A percentile compares a stretch with the other conserved stretches of the same genome.
These are phyloP conservation scores for Trissolcus brochymenae DNA, from an alignment of 2,888 invertebrate genomes.

Conservation along the genomic window DNA sequence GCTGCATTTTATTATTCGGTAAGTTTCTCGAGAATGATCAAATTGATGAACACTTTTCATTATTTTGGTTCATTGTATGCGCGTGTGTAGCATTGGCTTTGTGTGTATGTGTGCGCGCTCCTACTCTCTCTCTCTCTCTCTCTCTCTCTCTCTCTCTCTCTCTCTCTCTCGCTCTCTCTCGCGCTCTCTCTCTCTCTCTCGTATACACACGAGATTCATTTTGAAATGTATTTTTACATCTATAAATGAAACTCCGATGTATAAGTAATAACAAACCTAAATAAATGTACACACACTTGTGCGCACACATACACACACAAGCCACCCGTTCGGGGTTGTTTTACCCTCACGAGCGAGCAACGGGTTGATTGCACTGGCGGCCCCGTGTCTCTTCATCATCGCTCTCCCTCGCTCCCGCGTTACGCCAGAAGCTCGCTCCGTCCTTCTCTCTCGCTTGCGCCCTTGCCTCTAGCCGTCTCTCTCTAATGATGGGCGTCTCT, in stretches of 20 bases:
- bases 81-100: not conserved
- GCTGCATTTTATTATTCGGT: too few relatives aligned
- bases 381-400: conserved; percentile 58
- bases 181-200: not conserved
- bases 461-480: conserved; percentile 10
- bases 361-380: conserved; percentile 75
- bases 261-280: too few relatives aligned
- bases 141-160: too few relatives aligned
- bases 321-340: conserved; percentile 68
- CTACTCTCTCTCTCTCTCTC: not conserved
- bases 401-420: conserved; percentile 47
- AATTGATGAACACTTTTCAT: too few relatives aligned
- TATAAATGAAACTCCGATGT: too few relatives aligned
- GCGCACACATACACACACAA: conserved; percentile 6
- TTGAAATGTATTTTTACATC: conserved; percentile 4
- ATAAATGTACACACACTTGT: conserved; percentile 4
- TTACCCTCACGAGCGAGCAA: conserved; percentile 70
- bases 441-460: not conserved
- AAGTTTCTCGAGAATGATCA: too few relatives aligned
- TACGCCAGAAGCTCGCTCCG: conserved; percentile 21
- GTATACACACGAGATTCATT: not conserved
- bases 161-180: too few relatives aligned
- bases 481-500: conserved; percentile 43
- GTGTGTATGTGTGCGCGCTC: not conserved
- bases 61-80: too few relatives aligned